Evolutionary conservation across 2,113 vertebrate genomes (phyloP), one percentile per base, ranked within the genome.

Genomic region (Thymallus thymallus): DNA sequence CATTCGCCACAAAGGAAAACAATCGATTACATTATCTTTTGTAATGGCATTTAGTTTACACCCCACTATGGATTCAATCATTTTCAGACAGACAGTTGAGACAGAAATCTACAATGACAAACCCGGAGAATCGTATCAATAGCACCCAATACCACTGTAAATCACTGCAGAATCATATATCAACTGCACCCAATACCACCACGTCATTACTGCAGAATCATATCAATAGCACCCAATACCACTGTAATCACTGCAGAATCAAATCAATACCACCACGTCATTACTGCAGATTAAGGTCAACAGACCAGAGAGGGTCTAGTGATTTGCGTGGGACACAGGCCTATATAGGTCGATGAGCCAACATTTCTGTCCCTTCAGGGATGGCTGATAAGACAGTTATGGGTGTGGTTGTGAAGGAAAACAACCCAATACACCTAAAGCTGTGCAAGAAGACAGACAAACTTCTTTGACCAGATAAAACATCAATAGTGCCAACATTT

Each of bases 361-460:
- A 84, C 80, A 87, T 85, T 84, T 84, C 85, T 89, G 89, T 89
- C 87, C 87, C 87, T 91, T 89, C 85, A 84, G 82, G 83, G 62
- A 82, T 26, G 68, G 86, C 85, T 89, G 88, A 89, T 82, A 73
- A 30, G 79, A 88, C 86, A 81, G 76, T 80, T 84, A 81, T 72
- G 83, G 83, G 86, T 84, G 74, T 82, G 62, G 75, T 79, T 83
- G 83, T 76, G 16, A 79, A 69, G 58, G 58, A 45, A 20, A 45
- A 23, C 3, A 62, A 41, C 56, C 48, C 12, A 51, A 32, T 55
- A 56, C 26, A 74, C 46, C 58, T 20, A 20, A 64, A 73, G 45
- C 41, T 51, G 45, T 76, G 30, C 5, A 46, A 66, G 60, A 76
- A 73, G 84, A 84, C 80, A 81, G 80, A 87, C 80, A 79, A 69